Evolutionary conservation across 2,797 vertebrate species (phyloP).

Genomic region (Cercopithecus neglectus): DNA sequence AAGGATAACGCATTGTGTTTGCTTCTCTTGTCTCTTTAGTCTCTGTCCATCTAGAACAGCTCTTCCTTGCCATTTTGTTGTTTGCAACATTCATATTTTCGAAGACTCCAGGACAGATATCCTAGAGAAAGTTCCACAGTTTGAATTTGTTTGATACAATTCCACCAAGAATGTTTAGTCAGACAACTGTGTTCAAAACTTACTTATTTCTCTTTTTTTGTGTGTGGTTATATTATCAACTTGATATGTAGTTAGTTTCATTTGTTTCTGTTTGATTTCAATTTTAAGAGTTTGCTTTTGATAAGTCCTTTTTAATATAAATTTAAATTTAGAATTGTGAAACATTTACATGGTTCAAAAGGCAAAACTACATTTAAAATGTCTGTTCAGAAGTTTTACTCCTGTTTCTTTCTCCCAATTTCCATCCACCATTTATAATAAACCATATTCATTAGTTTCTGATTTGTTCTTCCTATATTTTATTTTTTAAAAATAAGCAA

Average conservation of each 20-base stretch:
- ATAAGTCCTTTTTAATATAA: not conserved
- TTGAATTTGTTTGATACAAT: not conserved
- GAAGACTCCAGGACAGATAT: not conserved
- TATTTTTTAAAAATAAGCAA: not conserved
- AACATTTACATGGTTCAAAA: slow-evolving; percentile 5
- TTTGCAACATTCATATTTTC: not conserved
- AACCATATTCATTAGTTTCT: not conserved
- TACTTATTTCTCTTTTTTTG: not conserved
- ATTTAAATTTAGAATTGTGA: slow-evolving; percentile 10
- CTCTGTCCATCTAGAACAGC: not conserved
- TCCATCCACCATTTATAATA: not conserved
- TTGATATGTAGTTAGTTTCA: not conserved
- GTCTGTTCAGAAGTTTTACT: not conserved
- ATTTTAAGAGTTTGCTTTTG: slow-evolving; percentile 8
- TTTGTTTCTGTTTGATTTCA: slow-evolving; percentile 6
- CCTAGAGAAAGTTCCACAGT: not conserved
- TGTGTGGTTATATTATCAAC: not conserved
- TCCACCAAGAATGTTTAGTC: not conserved
- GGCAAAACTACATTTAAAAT: not conserved
- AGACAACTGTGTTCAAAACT: not conserved
- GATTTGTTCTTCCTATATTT: not conserved
- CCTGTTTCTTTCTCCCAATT: not conserved
- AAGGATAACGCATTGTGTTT: not conserved
- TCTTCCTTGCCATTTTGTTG: not conserved
- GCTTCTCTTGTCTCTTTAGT: not conserved